phyloP scores from a whole-genome alignment of 2,113 vertebrate species.

The Caretta caretta region DNA sequence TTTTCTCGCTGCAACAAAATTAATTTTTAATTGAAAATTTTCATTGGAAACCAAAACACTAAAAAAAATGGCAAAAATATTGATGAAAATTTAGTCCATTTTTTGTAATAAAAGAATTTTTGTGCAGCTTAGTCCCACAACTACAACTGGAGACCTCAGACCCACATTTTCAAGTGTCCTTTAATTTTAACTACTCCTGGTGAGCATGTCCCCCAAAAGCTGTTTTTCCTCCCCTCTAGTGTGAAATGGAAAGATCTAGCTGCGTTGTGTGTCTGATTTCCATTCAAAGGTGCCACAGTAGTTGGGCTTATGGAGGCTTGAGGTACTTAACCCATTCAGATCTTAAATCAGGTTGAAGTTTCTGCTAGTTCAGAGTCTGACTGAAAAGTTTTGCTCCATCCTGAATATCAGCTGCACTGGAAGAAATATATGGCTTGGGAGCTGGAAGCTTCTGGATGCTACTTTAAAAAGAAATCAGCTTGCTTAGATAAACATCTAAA shows the following conservation, averaged over 20 bases:
- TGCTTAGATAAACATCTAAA: neutral
- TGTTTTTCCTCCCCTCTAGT: neutral
- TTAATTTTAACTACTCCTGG: neutral
- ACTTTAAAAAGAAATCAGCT: no score
- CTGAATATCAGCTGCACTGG: rapidly evolving
- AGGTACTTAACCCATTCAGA: neutral
- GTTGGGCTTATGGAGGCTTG: neutral
- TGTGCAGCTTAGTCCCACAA: neutral
- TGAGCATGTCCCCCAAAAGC: neutral
- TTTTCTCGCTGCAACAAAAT: neutral
- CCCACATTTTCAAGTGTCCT: no score
- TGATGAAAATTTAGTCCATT: neutral
- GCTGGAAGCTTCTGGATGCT: neutral
- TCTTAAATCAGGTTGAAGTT: neutral
- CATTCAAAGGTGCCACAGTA: neutral
- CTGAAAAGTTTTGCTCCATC: neutral
- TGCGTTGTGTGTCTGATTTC: neutral
- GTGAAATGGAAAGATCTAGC: neutral
- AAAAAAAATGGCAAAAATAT: neutral
- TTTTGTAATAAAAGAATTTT: no score
- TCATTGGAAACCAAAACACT: neutral
- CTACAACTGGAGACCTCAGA: no score
- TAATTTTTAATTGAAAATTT: neutral
- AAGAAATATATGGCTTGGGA: no score
- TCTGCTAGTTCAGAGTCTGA: neutral